phyloP scores from a whole-genome alignment of 2,888 invertebrate species.

The Nipponacmea schrenckii region DNA sequence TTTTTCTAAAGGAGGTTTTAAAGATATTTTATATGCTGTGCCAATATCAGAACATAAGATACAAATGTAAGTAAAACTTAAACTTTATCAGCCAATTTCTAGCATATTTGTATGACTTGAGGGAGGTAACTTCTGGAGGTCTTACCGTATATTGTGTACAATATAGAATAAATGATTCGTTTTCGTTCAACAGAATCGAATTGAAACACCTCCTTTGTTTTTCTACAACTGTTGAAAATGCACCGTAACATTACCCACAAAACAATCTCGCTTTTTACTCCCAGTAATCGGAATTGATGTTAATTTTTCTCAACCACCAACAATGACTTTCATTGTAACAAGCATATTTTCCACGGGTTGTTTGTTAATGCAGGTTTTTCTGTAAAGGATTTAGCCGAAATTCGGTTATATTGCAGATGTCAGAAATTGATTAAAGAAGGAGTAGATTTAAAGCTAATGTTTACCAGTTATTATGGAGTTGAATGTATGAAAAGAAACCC shows the following conservation, averaged over 20 bases:
- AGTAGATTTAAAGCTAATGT: conserved; percentile 59
- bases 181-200: too few species aligned
- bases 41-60: conserved; percentile 58
- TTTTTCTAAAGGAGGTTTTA: conserved; percentile 65
- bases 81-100: neutral
- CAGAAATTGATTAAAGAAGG: conserved; percentile 43
- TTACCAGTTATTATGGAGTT: conserved; percentile 45
- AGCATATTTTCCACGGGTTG: neutral
- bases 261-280: too few species aligned
- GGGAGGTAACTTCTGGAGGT: neutral
- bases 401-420: conserved; percentile 26
- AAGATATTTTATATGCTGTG: conserved; percentile 64
- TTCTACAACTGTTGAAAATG: too few species aligned
- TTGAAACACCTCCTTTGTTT: too few species aligned
- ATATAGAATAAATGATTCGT: too few species aligned
- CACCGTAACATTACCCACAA: too few species aligned
- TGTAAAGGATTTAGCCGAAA: too few species aligned
- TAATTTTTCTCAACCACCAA: too few species aligned
- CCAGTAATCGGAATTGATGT: too few species aligned
- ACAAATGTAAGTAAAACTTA: conserved; percentile 39
- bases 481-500: conserved; percentile 32
- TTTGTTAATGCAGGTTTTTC: too few species aligned
- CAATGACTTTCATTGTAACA: neutral
- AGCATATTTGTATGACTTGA: neutral
- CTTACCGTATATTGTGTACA: too few species aligned